Evolutionary conservation across 2,797 vertebrate genomes (phyloP).

Genomic region (Centroberyx gerrardi): DNA sequence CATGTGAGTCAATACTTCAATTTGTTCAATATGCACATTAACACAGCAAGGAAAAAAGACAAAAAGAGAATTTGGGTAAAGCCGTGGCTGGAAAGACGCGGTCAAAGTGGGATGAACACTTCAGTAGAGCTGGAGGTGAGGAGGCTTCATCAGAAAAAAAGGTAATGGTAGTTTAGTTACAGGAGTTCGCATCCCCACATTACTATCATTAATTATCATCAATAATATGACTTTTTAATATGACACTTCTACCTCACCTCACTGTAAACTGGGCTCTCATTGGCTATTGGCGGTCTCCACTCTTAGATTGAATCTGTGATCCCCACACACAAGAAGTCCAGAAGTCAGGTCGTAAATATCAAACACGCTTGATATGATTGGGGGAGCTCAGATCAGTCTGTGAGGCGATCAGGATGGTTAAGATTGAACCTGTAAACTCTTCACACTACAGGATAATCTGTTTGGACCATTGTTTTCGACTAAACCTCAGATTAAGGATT

Average conservation of each 20-base stretch:
- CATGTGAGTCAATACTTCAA: no score
- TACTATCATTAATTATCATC: no score
- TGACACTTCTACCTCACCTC: neutral
- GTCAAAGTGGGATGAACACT: no score
- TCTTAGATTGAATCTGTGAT: neutral
- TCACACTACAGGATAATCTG: conserved; percentile 1
- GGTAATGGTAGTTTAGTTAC: no score
- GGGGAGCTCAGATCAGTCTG: conserved; percentile 4
- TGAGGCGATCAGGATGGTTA: neutral
- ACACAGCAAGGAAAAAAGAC: no score
- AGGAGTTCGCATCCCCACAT: no score
- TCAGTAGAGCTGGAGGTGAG: no score
- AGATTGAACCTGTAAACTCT: neutral
- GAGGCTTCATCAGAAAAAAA: no score
- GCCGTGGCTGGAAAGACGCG: no score
- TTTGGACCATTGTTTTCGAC: neutral
- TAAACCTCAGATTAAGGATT: neutral
- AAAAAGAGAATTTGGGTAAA: no score
- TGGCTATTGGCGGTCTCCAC: neutral
- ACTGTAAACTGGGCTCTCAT: neutral
- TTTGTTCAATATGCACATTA: no score
- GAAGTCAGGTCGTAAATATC: conserved; percentile 5
- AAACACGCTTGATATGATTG: conserved; percentile 4
- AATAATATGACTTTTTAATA: neutral
- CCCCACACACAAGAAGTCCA: neutral